A percentile compares a stretch with the other conserved stretches of the same genome.
phyloP scores from a whole-genome alignment of 2,797 vertebrate genomes.

The Mus spretus region DNA sequence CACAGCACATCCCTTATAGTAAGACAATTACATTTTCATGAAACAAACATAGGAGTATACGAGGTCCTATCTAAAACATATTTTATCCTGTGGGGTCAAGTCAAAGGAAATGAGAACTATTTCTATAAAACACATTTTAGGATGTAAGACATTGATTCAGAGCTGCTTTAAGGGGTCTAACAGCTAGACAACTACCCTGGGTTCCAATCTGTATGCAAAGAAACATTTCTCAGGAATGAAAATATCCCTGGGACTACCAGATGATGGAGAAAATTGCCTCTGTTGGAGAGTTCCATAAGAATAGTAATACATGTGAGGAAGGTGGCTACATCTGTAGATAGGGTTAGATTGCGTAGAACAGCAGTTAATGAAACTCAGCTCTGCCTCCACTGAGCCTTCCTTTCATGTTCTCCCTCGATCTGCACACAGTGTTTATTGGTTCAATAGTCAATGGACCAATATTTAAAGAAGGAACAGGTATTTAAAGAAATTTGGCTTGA shows the following conservation, averaged over 20 bases:
- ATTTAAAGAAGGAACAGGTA: conserved; percentile 48
- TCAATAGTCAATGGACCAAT: neutral
- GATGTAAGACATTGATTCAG: neutral
- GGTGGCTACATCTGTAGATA: conserved; percentile 10
- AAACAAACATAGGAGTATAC: neutral
- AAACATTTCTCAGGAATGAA: conserved; percentile 28
- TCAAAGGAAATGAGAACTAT: conserved; percentile 51
- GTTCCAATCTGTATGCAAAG: neutral
- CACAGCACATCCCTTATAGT: neutral
- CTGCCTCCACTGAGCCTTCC: neutral
- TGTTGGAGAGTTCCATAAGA: neutral
- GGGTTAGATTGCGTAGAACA: neutral
- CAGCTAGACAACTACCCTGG: neutral
- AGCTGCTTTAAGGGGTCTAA: neutral
- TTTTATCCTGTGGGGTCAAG: neutral
- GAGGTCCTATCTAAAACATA: neutral
- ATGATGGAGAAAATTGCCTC: conserved; percentile 25
- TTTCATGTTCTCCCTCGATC: neutral
- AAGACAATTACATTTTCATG: conserved; percentile 51
- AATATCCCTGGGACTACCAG: neutral
- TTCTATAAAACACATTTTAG: neutral
- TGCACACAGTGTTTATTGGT: neutral
- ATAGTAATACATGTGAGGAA: neutral
- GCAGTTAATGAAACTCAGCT: neutral
- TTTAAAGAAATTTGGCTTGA: conserved; percentile 25